phyloP scores from a whole-genome alignment of 1,140 invertebrate genomes.

The Lithobius niger region DNA sequence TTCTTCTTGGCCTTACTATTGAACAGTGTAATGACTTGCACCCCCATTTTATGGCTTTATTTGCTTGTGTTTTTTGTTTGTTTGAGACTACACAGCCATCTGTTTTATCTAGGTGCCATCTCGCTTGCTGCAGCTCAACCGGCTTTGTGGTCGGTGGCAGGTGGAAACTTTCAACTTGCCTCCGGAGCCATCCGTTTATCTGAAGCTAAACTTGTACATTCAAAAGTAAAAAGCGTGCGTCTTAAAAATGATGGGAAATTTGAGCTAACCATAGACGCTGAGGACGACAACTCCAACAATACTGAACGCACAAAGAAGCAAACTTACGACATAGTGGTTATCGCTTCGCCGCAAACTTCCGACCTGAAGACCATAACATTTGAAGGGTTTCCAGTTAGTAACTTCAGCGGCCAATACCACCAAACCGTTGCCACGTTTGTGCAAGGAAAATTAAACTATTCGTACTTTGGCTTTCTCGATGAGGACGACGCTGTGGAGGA shows the following conservation, averaged over 20 bases:
- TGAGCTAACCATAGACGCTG: constrained; percentile 5
- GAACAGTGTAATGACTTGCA: no score
- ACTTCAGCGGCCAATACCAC: constrained; percentile 37
- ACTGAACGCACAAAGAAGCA: neutral
- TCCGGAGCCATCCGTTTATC: constrained; percentile 33
- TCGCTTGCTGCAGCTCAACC: constrained; percentile 41
- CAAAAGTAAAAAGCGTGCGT: constrained; percentile 25
- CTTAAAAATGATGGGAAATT: constrained; percentile 19
- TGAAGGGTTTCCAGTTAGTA: constrained; percentile 30
- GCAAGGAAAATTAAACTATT: constrained; percentile 35
- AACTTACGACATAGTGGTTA: constrained; percentile 44
- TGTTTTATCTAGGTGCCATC: constrained; percentile 29
- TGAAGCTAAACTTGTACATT: constrained; percentile 31
- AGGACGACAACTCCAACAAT: constrained; percentile 1
- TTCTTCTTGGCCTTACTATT: no score
- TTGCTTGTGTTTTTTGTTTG: no score
- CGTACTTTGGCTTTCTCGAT: constrained; percentile 33
- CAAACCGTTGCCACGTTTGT: constrained; percentile 44
- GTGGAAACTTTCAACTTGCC: constrained; percentile 45
- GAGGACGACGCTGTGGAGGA: constrained; percentile 17
- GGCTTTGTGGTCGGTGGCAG: constrained; percentile 44
- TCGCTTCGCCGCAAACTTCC: constrained; percentile 41
- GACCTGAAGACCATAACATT: constrained; percentile 33
- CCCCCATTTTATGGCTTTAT: no score
- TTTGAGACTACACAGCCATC: no score